Evolutionary conservation across 2,797 vertebrate species (phyloP), one percentile per base, ranked within the genome.

Genomic region (Galago senegalensis): DNA sequence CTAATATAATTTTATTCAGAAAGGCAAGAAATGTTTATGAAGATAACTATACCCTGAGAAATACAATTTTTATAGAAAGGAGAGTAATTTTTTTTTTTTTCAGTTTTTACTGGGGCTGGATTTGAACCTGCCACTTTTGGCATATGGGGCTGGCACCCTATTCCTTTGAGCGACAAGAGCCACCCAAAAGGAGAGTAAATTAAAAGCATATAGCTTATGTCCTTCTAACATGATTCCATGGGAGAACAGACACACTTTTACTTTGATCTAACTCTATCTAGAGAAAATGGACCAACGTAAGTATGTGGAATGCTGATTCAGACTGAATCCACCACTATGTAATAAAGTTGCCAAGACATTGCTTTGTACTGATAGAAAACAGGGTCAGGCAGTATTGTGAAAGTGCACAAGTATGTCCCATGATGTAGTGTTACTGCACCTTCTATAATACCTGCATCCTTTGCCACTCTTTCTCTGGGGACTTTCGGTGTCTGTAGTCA

Each of bases 1-100:
- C 61, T 73, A 89, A 75, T 67, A 56, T 12, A 37, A 16, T 61
- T 77, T 87, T 79, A 56, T 18, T 77, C 20, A 70, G 43, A 95
- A 95, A 46, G 23, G 91, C 6, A 93, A 89, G 25, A 89, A 1
- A 72, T 81, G 9, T 87, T 91, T 63, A 8, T 87, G 72, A 96
- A 93, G 46, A 75, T 75, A 91, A 89, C 53, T 70, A 17, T 87
- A 46, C 88, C 23, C 49, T 88, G 31, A 58, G 31, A 27, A 73
- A 53, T 82, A 63, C 11, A 89, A 37, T 23, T 61, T 60, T 70
- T 3, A 34, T 58, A 65, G 49, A 37, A 86, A 58, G 69, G 23
- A 87, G 8, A 61, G 75, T 46, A 67, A 77, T 56, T 60, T 79
- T 43, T 43, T 43, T 43, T 7, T 43, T 43, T 43, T 43, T 43